Base-by-base conservation (phyloP, 2,888 invertebrate genomes). In the Dynastes grantii region DNA sequence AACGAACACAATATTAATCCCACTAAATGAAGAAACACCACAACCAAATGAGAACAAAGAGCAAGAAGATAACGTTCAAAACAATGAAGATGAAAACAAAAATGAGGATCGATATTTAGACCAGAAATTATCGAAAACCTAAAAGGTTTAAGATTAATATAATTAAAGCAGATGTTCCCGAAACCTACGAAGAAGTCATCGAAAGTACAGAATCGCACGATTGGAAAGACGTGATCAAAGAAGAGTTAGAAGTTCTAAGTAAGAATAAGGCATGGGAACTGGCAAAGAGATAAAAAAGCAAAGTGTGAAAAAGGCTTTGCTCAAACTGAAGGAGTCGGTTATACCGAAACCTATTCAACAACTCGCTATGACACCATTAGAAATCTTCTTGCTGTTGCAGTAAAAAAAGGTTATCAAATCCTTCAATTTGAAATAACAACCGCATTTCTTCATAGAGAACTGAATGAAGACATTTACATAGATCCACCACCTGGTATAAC, bases 361-460 rank as follows among this genome's bases (percentile, higher is more conserved):
- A 79, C 78, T 9, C 27, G 82, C 22, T 81, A 79, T 29, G 81
- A 79, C 13, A 77, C 82, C 45, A 76, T 84, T 22, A 22, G 16
- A 22, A 51, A 76, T 1, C 29, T 83, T 11, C 63, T 84, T 27
- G 77, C 80, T n/a, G 9, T 79, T 2, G 82, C 83, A 27, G 80
- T 79, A 0, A n/a, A 75, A 70, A 27, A 80, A 55, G 61, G 80
- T 22, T 84, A 2, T 9, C 65, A 6, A 22, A 22, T 22, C 16
- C 16, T 22, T 22, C 83, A 83, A 65, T 84, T 84, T 63, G 83
- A 84, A 68, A 76, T 83, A 22, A 83, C 82, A 76, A 84, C 83
- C 0, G 83, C 83, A 2, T 83, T 84, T 55, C 73, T 84, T 13
- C 76, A 83, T 71, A 82, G 83, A 53, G 75, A 81, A 55, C 32